Evolutionary conservation across 2,113 vertebrate genomes (phyloP), one percentile per base, ranked within the genome.

Genomic region (Chamaetylas fuelleborni): DNA sequence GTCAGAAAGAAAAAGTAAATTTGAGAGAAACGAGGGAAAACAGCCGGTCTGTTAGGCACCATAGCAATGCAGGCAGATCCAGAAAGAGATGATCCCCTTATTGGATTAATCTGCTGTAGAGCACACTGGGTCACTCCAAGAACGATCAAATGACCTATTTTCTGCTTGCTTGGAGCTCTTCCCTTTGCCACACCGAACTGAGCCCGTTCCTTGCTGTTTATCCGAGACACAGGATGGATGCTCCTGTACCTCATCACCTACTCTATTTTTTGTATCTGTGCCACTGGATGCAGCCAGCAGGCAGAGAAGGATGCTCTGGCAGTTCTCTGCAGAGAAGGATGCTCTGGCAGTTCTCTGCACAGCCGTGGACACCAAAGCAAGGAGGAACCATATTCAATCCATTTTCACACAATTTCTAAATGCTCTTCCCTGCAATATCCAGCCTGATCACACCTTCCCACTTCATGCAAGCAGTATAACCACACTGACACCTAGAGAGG

Each of bases 201-300:
- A 90, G 20, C 8, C n/a, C 8, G 0, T n/a, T 65, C 62, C 53
- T 76, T 13, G 11, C 50, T 15, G 53, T 67, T 58, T 33, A 23
- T 9, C 17, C 36, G 17, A 38, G 16, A 26, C 17, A 8, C 18
- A 15, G 43, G 8, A 12, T 6, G 24, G 40, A 6, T 45, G 36
- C 25, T 34, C 22, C 31, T 9, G 20, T 20, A 2, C 31, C 43
- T 51, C 66, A 6, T 17, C 22, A 1, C 5, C 25, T 9, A 1
- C 20, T 64, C 8, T 19, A 6, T 40, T 40, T 40, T 36, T 15
- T 9, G 25, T 6, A 19, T 40, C 45, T 0, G 0, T 10, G 8
- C 77, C 54, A 5, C 16, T 26, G 11, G 8, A 11, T 45, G 19
- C 11, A 34, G 6, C 2, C 5, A 11, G 53, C 38, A 26, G 45